Conservation (phyloP, 2,797 vertebrate species). For the Siniperca undulata region DNA sequence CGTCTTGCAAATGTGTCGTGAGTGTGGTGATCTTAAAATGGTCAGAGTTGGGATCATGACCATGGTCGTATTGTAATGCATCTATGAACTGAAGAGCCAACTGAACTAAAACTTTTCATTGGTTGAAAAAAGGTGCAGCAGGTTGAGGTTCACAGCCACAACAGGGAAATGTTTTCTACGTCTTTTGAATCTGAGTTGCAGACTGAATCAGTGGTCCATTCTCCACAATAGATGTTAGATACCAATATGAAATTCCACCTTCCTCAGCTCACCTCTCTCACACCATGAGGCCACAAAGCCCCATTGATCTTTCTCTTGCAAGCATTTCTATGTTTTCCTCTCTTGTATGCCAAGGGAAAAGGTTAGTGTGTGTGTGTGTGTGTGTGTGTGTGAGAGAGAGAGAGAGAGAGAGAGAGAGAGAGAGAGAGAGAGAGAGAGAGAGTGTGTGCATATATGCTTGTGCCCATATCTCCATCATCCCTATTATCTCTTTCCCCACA, state of each 20-base stretch:
- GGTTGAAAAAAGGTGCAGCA: constrained; percentile 14
- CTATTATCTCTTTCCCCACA: constrained; percentile 81
- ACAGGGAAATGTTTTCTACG: constrained; percentile 22
- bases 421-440: no score
- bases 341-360: constrained; percentile 79
- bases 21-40: constrained; percentile 8
- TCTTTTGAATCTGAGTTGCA: constrained; percentile 38
- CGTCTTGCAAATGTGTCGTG: constrained; percentile 4
- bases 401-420: no score
- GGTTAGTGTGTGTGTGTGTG: constrained; percentile 74
- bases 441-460: constrained; percentile 69
- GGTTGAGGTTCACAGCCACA: constrained; percentile 34
- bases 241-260: constrained; percentile 65
- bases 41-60: not conserved
- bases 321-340: constrained; percentile 78
- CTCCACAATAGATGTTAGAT: constrained; percentile 60
- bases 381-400: not conserved
- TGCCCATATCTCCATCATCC: constrained; percentile 80
- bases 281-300: constrained; percentile 81
- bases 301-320: constrained; percentile 78
- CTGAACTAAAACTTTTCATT: constrained; percentile 21
- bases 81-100: not conserved
- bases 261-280: constrained; percentile 72
- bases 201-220: constrained; percentile 62
- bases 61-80: not conserved